These are phyloP conservation scores for Rhegmatorhina hoffmannsi DNA, from an alignment of 2,113 vertebrate species.

Conservation along the genomic window DNA sequence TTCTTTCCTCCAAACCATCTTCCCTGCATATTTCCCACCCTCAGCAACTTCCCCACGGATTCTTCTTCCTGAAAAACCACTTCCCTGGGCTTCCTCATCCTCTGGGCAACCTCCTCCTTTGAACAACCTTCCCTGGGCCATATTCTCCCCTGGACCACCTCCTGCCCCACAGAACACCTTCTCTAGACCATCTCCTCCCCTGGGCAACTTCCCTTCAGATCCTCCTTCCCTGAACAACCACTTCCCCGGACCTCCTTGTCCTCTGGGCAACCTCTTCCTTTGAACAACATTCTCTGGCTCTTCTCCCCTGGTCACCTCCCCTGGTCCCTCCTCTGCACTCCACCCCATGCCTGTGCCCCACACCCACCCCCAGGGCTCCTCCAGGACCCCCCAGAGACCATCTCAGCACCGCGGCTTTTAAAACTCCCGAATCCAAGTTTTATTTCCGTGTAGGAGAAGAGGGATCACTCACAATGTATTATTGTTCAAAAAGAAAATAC, in stretches of 20 bases:
- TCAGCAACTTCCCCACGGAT: not conserved
- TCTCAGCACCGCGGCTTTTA: not conserved
- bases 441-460: constrained; percentile 56
- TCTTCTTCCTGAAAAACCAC: not conserved
- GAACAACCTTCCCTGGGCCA: not conserved
- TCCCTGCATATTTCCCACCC: not conserved
- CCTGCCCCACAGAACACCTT: not conserved
- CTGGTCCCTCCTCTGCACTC: not conserved
- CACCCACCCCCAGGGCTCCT: not conserved
- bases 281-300: not conserved
- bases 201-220: not conserved
- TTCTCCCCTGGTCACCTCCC: not conserved
- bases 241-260: not conserved
- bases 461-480: constrained; percentile 57
- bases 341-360: fast-evolving
- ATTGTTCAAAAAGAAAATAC: constrained; percentile 59
- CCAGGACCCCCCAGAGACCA: not conserved
- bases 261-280: not conserved
- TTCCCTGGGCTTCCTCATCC: not conserved
- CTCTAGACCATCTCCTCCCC: not conserved
- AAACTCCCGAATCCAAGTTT: constrained; percentile 69
- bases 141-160: not conserved
- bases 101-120: not conserved
- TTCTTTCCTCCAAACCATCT: not conserved
- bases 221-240: not conserved